phyloP scores from a whole-genome alignment of 2,113 vertebrate genomes.

The Trematomus loennbergii region DNA sequence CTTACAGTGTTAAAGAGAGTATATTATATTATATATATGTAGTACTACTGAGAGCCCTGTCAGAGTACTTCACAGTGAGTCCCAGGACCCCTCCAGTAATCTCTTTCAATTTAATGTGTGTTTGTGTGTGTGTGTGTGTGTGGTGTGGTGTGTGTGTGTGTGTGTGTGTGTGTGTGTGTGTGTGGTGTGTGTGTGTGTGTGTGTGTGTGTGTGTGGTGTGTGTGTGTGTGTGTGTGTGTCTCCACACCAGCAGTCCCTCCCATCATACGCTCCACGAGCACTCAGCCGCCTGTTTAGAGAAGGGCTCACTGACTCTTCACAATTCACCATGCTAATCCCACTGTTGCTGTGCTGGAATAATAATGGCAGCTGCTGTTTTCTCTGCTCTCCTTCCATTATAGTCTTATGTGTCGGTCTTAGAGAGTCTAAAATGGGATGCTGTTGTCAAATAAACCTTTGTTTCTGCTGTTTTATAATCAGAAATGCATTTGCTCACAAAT shows the following conservation, averaged over 20 bases:
- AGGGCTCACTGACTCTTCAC: conserved; percentile 52
- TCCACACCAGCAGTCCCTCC: conserved; percentile 62
- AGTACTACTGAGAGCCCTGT: conserved; percentile 40
- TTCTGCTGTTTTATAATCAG: not conserved
- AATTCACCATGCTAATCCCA: conserved; percentile 58
- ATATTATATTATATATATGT: conserved; percentile 14
- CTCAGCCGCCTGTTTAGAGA: conserved; percentile 63
- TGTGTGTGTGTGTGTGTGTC: conserved; percentile 38
- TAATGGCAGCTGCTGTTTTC: conserved; percentile 24
- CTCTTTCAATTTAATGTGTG: conserved; percentile 71
- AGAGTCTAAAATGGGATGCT: not conserved
- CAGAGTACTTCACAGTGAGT: conserved; percentile 55
- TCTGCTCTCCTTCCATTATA: not conserved
- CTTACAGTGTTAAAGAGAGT: not conserved
- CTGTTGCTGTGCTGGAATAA: conserved; percentile 32
- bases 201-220: conserved; percentile 28
- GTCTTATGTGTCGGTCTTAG: conserved; percentile 10
- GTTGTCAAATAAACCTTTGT: conserved; percentile 16
- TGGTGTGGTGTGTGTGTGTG: conserved; percentile 29
- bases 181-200: conserved; percentile 43
- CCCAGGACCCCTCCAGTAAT: conserved; percentile 69
- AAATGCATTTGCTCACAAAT: not conserved
- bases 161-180: conserved; percentile 32
- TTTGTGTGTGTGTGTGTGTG: conserved; percentile 34
- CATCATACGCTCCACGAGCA: conserved; percentile 69